Percentiles rank a stretch among this genome's conserved stretches.
These are phyloP conservation scores for Ditula angustiorana DNA, from an alignment of 2,888 invertebrate species.

Conservation along the genomic window DNA sequence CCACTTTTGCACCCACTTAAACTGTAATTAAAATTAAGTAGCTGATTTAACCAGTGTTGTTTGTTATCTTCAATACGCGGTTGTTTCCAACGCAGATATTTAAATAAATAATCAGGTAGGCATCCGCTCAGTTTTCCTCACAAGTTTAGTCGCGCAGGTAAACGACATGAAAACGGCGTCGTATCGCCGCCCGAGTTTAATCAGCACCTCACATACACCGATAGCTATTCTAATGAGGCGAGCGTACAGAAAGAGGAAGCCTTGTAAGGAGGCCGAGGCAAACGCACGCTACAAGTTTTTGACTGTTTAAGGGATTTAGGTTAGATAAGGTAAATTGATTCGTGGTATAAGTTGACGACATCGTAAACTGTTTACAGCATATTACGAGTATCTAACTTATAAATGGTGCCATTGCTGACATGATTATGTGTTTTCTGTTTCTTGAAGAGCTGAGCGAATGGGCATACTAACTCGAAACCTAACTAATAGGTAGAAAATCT, in stretches of 20 bases:
- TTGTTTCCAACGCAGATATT: conserved; percentile 68
- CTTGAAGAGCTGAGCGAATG: too few relatives aligned
- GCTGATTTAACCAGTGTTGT: conserved; percentile 48
- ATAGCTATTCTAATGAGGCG: conserved; percentile 84
- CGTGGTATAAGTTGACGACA: conserved; percentile 7
- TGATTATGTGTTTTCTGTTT: neutral
- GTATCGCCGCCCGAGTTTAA: conserved; percentile 73
- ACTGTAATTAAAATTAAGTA: too few relatives aligned
- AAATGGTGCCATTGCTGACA: neutral
- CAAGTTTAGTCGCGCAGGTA: conserved; percentile 70
- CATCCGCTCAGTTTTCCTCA: conserved; percentile 63
- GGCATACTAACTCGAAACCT: too few relatives aligned
- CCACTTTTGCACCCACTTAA: neutral
- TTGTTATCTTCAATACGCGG: conserved; percentile 66
- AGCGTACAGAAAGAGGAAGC: conserved; percentile 64
- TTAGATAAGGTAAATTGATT: conserved; percentile 21
- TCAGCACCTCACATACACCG: conserved; percentile 74
- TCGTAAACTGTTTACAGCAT: neutral
- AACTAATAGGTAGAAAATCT: too few relatives aligned
- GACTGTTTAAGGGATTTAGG: conserved; percentile 34
- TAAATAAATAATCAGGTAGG: conserved; percentile 66
- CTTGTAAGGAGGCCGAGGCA: conserved; percentile 80
- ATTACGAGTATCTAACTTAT: too few relatives aligned
- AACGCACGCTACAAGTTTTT: conserved; percentile 50
- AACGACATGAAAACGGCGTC: conserved; percentile 80